Evolutionary conservation across 1,140 invertebrate species (phyloP), one percentile per base, ranked within the genome.

Genomic region (Dufourea novaeangliae): DNA sequence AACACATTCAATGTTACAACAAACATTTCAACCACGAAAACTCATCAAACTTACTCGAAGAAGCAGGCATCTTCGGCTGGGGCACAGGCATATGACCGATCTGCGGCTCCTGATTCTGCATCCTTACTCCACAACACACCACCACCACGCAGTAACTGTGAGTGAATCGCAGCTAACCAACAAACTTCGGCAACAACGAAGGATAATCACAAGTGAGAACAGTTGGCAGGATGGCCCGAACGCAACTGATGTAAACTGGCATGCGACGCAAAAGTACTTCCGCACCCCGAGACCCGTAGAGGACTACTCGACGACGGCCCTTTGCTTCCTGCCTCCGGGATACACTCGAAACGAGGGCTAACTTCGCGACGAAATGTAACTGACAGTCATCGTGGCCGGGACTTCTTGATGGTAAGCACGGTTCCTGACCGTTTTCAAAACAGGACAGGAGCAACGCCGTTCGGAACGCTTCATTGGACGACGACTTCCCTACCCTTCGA

Each of bases 31-130:
- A 62, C 5, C 20, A 57, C 54, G 5, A 22, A n/a, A 50, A 57
- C 52, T 29, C 37, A 61, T 59, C 20, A 57, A 34, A 86, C 89
- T 91, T 88, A 91, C 90, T 91, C 8, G 90, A 90, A 14, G 89
- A 89, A 4, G 85, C 69, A 8, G 87, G 86, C 80, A 89, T 87
- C 50, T 89, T 90, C 5, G 80, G 78, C 7, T 88, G 83, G 1
- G 80, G 29, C 0, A 72, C 74, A 7, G 87, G 17, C 25, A 89
- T 79, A 34, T 90, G 88, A 0, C 82, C 82, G 34, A 90, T 75
- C 39, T 85, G 81, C 20, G 86, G 44, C 11, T 89, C 88, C 54
- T 83, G 88, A 44, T 75, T 88, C 50, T 89, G 88, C 86, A 90
- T 90, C 46, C 39, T 85, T 41, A 59, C 22, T 61, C 50, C 81